Evolutionary conservation across 1,140 invertebrate genomes (phyloP), one percentile per base, ranked within the genome.

Genomic region (Philotrypesis tridentata): DNA sequence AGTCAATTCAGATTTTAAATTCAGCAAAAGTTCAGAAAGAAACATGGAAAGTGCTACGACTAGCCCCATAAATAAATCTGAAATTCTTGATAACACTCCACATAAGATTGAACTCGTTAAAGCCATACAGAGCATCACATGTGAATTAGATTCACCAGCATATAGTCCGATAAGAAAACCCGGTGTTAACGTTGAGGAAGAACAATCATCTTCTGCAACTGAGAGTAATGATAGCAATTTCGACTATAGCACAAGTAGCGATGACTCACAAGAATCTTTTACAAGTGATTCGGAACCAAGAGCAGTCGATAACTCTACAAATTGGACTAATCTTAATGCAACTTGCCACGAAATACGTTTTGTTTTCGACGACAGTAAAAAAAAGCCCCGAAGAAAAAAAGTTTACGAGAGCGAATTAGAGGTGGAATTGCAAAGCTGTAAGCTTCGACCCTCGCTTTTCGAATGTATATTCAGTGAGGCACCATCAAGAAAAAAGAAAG

Each of bases 91-190:
- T 17, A 55, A n/a, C n/a, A 33, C 48, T 8, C 9, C 0, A 71
- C 21, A 70, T 29, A 82, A 72, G 33, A 33, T 48, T 8, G 80
- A 82, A n/a, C 73, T 77, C 4, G 55, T 48, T 6, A 61, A 72
- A n/a, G 74, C 80, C n/a, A 48, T 82, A 1, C 31, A 82, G 29
- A 82, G 80, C 25, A 77, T 78, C 11, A 77, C 48, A 29, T n/a
- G 9, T 37, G 72, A 61, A 25, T 40, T 7, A 25, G 3, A 70
- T 55, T 55, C 48, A n/a, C 48, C 48, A 55, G 21, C 7, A 55
- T 55, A 55, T 55, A 55, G 17, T 55, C 48, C 48, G 1, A 5
- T 55, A 3, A 55, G n/a, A n/a, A 55, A n/a, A 55, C 6, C 61
- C 1, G 23, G 71, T 25, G n/a, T 31, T 48, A n/a, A 67, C 7